Evolutionary conservation across 2,113 vertebrate species (phyloP).

Genomic region (Apodemus sylvaticus): DNA sequence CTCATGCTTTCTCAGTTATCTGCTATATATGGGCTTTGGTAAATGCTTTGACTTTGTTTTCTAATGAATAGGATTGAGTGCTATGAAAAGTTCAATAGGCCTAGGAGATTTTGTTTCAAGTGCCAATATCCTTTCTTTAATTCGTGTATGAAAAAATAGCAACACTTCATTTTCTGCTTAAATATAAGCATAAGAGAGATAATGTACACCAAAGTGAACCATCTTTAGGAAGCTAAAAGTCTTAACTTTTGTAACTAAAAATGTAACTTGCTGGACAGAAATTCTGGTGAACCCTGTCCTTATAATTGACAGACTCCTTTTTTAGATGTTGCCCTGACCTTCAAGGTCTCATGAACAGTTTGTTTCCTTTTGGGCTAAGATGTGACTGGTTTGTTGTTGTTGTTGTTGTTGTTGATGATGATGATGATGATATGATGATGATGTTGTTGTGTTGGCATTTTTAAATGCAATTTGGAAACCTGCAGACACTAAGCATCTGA

Average conservation of each 20-base stretch:
- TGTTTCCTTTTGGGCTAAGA: not conserved
- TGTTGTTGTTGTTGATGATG: too few species aligned
- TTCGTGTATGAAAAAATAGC: slow-evolving; percentile 8
- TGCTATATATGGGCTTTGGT: not conserved
- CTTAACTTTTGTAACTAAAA: not conserved
- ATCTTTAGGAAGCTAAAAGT: not conserved
- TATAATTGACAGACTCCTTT: not conserved
- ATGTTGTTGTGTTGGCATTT: not conserved
- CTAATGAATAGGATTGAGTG: not conserved
- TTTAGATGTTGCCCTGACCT: not conserved
- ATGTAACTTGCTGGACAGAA: not conserved
- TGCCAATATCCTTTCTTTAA: not conserved
- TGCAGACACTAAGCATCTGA: not conserved
- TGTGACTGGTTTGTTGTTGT: not conserved
- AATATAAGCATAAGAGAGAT: not conserved
- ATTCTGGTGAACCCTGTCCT: slow-evolving; percentile 5
- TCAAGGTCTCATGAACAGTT: not conserved
- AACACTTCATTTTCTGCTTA: not conserved
- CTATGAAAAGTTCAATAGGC: slow-evolving; percentile 21
- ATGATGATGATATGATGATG: not conserved
- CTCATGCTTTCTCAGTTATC: not conserved
- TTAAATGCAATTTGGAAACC: not conserved
- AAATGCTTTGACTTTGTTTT: slow-evolving; percentile 13
- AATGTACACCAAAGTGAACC: not conserved
- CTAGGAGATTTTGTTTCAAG: not conserved